These are phyloP conservation scores for Virgularia gustaviana DNA, from an alignment of 92 coral and sea anemone genomes.

Conservation along the genomic window DNA sequence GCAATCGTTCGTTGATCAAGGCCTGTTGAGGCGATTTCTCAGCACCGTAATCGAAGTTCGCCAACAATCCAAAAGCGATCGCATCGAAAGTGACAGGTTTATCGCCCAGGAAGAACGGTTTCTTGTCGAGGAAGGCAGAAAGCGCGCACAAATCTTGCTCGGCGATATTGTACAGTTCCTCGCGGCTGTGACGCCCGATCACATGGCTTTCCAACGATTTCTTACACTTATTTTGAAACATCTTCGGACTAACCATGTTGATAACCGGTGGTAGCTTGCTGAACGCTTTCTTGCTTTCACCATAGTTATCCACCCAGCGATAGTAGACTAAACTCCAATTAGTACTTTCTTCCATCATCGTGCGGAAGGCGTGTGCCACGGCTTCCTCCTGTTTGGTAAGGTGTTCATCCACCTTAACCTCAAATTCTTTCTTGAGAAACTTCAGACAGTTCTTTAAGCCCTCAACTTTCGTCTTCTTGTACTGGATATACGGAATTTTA, in stretches of 20 bases:
- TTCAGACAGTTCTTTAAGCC: slow-evolving; percentile 79
- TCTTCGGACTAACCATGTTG: slow-evolving; percentile 81
- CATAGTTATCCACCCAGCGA: slow-evolving; percentile 98
- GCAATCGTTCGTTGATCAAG: slow-evolving; percentile 73
- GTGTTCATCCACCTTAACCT: slow-evolving; percentile 64
- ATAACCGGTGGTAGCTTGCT: slow-evolving; percentile 82
- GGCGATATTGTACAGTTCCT: slow-evolving; percentile 88
- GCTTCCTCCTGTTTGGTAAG: slow-evolving; percentile 70
- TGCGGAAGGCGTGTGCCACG: slow-evolving; percentile 78
- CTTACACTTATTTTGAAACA: slow-evolving; percentile 91
- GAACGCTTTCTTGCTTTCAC: slow-evolving; percentile 93
- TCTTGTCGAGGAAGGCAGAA: slow-evolving; percentile 72
- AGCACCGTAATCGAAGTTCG: slow-evolving; percentile 78
- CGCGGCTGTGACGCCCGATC: slow-evolving; percentile 90
- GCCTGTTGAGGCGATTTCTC: slow-evolving; percentile 82
- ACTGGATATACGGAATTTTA: slow-evolving; percentile 90
- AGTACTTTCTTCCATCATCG: slow-evolving; percentile 94
- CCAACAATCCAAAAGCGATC: slow-evolving; percentile 90
- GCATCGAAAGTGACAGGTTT: slow-evolving; percentile 90
- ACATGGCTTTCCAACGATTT: slow-evolving; percentile 97
- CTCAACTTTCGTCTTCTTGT: slow-evolving; percentile 77
- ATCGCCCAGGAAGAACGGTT: slow-evolving; percentile 89
- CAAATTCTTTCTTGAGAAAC: slow-evolving; percentile 90
- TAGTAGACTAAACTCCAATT: slow-evolving; percentile 95
- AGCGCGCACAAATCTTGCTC: slow-evolving; percentile 80